Base-by-base conservation (phyloP, 2,113 vertebrate species). In the Hemibagrus wyckioides region DNA sequence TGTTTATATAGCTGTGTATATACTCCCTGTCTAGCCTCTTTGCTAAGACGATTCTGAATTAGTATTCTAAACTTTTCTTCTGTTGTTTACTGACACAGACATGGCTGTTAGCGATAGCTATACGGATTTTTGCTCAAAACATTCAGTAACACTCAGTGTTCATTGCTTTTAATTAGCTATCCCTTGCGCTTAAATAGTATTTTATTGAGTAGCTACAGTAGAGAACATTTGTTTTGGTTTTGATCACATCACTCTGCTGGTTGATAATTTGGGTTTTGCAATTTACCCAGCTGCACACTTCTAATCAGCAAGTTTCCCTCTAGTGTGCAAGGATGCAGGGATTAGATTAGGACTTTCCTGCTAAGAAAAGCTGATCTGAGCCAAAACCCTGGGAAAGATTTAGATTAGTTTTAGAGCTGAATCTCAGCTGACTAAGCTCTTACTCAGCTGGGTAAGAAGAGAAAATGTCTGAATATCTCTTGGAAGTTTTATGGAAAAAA, bases 181-280 rank as follows among this genome's bases (percentile, higher is more conserved):
- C 54, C 36, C 39, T 41, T 44, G 59, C n/a, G 80, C 39, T 63
- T 63, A 61, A 44, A 30, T 61, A 63, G 56, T 63, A 10, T n/a
- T 61, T 61, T 19, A 19, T 44, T 63, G 39, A 9, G 39, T 48
- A 48, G 59, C 39, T 82, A 13, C 36, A 44, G 23, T 61, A 23
- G 23, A 61, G 13, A 41, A 44, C 1, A 5, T 82, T 61, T 82
- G 80, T 82, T 82, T 44, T 61, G 56, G 56, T 41, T 41, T 25
- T 82, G 33, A 82, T 82, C 28, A 41, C 19, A 82, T 41, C 33
- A 36, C 61, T 11, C 79, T 39, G 50, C 54, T 80, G 48, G 19
- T 80, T 80, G 54, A 80, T 80, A 11, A 80, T 80, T 56, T 80
- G 79, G 25, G 57, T 80, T 36, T 80, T 80, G 79, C 9, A 80